These are phyloP conservation scores for Cyphomyrmex costatus DNA, from an alignment of 1,140 invertebrate species.

Conservation along the genomic window DNA sequence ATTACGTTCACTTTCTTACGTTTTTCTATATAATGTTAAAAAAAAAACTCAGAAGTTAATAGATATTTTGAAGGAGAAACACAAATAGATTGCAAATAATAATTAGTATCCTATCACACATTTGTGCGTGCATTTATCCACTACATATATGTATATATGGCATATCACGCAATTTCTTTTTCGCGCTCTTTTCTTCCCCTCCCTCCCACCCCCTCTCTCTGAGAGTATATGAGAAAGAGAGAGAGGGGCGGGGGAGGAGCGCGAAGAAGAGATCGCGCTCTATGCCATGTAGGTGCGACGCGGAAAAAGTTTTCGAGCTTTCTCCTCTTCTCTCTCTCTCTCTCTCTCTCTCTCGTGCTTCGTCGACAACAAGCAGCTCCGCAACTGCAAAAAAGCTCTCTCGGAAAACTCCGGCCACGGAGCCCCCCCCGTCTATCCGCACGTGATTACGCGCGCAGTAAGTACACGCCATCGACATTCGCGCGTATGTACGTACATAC, in stretches of 20 bases:
- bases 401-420: slow-evolving; percentile 60
- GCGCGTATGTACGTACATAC: slow-evolving; percentile 65
- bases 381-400: slow-evolving; percentile 62
- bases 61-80: too few species aligned
- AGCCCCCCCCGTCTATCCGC: slow-evolving; percentile 55
- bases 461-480: slow-evolving; percentile 65
- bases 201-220: too few species aligned
- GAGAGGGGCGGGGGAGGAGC: neutral
- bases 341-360: slow-evolving; percentile 61
- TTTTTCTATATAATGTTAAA: too few species aligned
- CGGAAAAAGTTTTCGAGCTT: slow-evolving; percentile 82
- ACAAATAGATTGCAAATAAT: too few species aligned
- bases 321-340: neutral
- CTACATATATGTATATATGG: too few species aligned
- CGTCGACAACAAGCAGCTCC: slow-evolving; percentile 58
- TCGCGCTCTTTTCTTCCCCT: too few species aligned
- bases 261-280: slow-evolving; percentile 77
- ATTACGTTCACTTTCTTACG: too few species aligned
- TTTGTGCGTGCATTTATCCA: too few species aligned
- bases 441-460: slow-evolving; percentile 68
- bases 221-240: slow-evolving; percentile 30
- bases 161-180: too few species aligned
- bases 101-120: too few species aligned
- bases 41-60: too few species aligned
- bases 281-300: slow-evolving; percentile 78